A percentile compares a stretch with the other conserved stretches of the same genome.
These are phyloP conservation scores for Rhipidura dahli DNA, from an alignment of 2,113 vertebrate genomes.

Conservation along the genomic window DNA sequence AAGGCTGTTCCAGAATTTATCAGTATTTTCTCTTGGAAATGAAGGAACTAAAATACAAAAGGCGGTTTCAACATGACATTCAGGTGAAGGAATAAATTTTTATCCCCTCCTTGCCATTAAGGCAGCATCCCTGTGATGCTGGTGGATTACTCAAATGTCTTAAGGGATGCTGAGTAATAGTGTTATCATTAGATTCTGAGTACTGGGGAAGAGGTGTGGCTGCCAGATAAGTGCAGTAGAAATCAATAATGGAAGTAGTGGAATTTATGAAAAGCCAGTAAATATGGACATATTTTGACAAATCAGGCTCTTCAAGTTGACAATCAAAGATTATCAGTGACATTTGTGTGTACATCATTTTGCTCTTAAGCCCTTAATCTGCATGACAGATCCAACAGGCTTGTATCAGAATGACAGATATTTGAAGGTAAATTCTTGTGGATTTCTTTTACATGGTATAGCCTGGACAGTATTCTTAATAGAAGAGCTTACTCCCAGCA, in stretches of 20 bases:
- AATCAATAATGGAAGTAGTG: not conserved
- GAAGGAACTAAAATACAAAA: not conserved
- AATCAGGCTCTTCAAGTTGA: not conserved
- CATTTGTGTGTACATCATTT: not conserved
- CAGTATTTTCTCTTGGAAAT: not conserved
- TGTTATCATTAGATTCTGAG: not conserved
- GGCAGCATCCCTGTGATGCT: not conserved
- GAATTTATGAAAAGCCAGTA: not conserved
- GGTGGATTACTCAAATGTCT: not conserved
- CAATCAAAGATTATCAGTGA: not conserved
- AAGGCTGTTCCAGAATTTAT: not conserved
- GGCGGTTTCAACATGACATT: not conserved
- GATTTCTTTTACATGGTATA: not conserved
- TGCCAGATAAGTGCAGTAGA: not conserved
- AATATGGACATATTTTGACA: not conserved
- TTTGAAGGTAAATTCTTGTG: not conserved
- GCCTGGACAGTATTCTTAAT: not conserved
- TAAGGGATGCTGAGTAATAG: not conserved
- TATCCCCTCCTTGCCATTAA: not conserved
- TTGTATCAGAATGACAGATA: not conserved
- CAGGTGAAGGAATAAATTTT: not conserved
- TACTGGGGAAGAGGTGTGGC: not conserved
- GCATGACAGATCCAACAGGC: not conserved
- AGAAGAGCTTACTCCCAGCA: not conserved
- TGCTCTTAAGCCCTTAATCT: not conserved